Conservation (phyloP, 2,797 vertebrate species). For the Hippopotamyrus pictus region DNA sequence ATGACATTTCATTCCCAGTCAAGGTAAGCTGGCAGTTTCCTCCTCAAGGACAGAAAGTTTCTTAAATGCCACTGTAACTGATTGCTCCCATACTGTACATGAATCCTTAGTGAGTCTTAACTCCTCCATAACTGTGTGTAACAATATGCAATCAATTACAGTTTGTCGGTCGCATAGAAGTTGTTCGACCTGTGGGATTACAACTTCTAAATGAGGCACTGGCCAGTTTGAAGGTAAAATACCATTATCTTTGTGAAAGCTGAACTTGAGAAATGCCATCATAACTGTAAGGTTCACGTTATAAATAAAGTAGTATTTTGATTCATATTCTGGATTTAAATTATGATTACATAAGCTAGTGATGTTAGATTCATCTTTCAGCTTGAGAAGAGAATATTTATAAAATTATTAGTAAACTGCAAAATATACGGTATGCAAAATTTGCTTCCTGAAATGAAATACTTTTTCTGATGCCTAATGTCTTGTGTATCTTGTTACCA, state of each 20-base stretch:
- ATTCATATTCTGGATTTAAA: background rate
- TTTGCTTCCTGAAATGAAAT: background rate
- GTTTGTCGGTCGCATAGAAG: slow-evolving; percentile 61
- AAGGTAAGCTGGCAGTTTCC: slow-evolving; percentile 46
- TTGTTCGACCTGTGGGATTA: slow-evolving; percentile 47
- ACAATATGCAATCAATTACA: slow-evolving; percentile 27
- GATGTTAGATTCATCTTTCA: background rate
- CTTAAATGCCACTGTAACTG: background rate
- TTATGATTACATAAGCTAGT: background rate
- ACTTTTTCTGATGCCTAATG: background rate
- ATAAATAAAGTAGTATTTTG: background rate
- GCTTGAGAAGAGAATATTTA: background rate
- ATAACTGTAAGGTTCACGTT: background rate
- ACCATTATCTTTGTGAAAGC: background rate
- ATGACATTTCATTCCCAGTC: slow-evolving; percentile 59
- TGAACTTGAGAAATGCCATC: background rate
- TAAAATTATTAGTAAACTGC: background rate
- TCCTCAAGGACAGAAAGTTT: background rate
- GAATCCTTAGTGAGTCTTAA: background rate
- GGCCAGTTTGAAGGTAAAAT: slow-evolving; percentile 48
- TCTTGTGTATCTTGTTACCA: background rate
- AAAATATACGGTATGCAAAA: background rate
- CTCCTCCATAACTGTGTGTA: background rate
- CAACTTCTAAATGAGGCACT: slow-evolving; percentile 53
- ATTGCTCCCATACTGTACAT: background rate